phyloP scores from a whole-genome alignment of 2,113 vertebrate species.

The Lasiurus cinereus region DNA sequence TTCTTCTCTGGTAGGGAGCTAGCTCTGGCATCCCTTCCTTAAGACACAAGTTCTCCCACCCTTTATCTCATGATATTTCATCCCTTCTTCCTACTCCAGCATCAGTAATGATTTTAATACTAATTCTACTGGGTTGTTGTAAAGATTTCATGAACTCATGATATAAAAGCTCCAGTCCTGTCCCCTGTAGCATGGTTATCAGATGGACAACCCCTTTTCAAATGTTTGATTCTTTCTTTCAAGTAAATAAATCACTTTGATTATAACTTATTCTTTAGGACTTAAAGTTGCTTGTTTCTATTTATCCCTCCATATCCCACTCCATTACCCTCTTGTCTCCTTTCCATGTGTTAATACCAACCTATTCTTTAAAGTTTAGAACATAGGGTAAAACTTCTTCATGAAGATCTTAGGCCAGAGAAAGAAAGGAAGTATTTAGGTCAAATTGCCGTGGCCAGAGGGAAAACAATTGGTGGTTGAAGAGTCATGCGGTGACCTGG shows the following conservation, averaged over 20 bases:
- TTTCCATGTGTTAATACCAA: not conserved
- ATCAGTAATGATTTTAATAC: not conserved
- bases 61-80: not conserved
- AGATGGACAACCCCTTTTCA: not conserved
- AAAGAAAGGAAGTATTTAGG: not conserved
- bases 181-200: accelerated
- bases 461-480: constrained; percentile 13
- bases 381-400: not conserved
- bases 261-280: not conserved
- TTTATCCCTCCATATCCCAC: not conserved
- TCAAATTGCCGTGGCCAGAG: not conserved
- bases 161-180: accelerated
- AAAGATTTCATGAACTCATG: not conserved
- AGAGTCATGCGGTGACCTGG: not conserved
- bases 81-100: not conserved
- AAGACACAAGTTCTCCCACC: not conserved
- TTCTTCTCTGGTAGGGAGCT: not conserved
- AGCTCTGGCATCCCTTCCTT: not conserved
- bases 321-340: not conserved
- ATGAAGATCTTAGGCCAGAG: not conserved
- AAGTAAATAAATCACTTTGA: not conserved
- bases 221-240: not conserved
- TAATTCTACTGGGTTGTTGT: not conserved
- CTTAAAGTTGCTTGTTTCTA: not conserved
- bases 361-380: not conserved